Conservation (phyloP, 2,888 invertebrate genomes). For the Harpalus rubripes region DNA sequence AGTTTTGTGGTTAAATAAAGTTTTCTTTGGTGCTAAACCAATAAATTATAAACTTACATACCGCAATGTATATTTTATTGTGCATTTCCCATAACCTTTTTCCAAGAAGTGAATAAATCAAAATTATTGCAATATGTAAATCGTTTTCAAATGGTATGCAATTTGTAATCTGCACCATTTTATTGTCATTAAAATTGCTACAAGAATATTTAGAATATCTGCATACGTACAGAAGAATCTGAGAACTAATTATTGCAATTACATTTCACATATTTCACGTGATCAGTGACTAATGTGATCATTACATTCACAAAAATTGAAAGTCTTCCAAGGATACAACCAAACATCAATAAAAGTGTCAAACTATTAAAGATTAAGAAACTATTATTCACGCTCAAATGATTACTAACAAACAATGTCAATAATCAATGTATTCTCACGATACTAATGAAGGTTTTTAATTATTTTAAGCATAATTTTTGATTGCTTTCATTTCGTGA, state of each 20-base stretch:
- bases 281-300: not conserved
- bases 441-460: slow-evolving; percentile 35
- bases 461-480: slow-evolving; percentile 43
- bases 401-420: not conserved
- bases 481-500: slow-evolving; percentile 34
- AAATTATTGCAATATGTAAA: no score
- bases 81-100: no score
- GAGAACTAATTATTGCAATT: not conserved
- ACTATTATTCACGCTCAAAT: not conserved
- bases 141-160: not conserved
- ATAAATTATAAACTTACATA: not conserved
- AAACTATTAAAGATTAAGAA: not conserved
- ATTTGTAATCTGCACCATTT: not conserved
- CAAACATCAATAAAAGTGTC: slow-evolving; percentile 3
- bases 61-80: no score
- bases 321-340: not conserved
- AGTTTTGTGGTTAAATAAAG: not conserved
- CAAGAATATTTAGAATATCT: not conserved
- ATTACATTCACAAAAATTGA: slow-evolving; percentile 8
- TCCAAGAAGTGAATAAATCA: no score
- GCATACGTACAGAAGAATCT: not conserved
- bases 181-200: not conserved
- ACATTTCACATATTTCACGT: not conserved
- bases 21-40: not conserved
- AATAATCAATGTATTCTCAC: slow-evolving; percentile 46